Evolutionary conservation across 1,140 invertebrate genomes (phyloP).

Genomic region (Reticulitermes speratus): DNA sequence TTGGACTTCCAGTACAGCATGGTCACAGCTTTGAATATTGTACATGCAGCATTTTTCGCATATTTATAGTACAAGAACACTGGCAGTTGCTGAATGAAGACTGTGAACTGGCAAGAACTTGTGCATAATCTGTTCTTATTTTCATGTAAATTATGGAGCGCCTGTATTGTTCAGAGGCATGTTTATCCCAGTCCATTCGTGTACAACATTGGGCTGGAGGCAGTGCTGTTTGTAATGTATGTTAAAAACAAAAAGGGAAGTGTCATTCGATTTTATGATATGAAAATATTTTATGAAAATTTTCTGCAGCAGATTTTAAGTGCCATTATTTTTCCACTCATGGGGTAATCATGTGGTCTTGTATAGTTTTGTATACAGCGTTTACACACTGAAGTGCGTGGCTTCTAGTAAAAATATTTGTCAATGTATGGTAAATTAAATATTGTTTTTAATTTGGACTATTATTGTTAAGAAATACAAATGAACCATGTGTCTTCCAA

Average conservation of each 20-base stretch:
- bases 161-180: not conserved
- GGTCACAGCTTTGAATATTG: not conserved
- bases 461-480: not conserved
- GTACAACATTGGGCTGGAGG: not conserved
- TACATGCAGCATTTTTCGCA: not conserved
- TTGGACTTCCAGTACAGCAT: too few species aligned
- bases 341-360: not conserved
- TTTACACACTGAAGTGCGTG: not conserved
- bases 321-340: constrained; percentile 11
- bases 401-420: not conserved
- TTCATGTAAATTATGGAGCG: not conserved
- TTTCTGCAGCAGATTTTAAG: not conserved
- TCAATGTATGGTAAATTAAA: not conserved
- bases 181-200: not conserved
- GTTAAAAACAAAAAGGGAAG: not conserved
- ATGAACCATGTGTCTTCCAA: not conserved
- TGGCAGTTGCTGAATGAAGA: not conserved
- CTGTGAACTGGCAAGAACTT: not conserved
- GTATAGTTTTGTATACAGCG: not conserved
- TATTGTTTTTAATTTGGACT: not conserved
- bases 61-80: not conserved
- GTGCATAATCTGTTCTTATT: not conserved
- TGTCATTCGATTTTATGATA: not conserved
- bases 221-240: not conserved
- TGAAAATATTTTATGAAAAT: not conserved